phyloP scores from a whole-genome alignment of 2,888 invertebrate genomes.

The Trimorus sp. region DNA sequence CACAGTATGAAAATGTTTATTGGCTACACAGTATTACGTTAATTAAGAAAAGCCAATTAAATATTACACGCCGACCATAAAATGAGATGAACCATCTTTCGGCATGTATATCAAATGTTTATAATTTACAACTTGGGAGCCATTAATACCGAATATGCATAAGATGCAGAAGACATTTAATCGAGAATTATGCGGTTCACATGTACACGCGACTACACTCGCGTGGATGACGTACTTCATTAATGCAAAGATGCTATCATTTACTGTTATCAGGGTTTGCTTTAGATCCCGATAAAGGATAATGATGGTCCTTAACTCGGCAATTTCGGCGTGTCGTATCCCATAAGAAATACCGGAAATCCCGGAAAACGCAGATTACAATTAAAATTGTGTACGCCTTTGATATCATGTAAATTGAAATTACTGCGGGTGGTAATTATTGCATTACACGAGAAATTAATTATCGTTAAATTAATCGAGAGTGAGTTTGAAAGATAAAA shows the following conservation, averaged over 20 bases:
- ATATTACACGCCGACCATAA: background rate
- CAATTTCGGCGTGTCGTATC: slow-evolving; percentile 3
- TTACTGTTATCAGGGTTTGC: slow-evolving; percentile 19
- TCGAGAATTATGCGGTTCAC: slow-evolving; percentile 14
- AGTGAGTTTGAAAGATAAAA: too few relatives aligned
- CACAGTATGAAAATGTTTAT: too few relatives aligned
- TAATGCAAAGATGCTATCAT: slow-evolving; percentile 27
- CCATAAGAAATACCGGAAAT: slow-evolving; percentile 19
- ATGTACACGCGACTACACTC: background rate
- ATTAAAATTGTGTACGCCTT: slow-evolving; percentile 4
- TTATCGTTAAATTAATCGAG: too few relatives aligned
- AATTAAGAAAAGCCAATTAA: too few relatives aligned
- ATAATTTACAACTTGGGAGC: background rate
- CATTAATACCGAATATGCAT: slow-evolving; percentile 14
- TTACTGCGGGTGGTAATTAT: background rate
- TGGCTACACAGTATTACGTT: too few relatives aligned
- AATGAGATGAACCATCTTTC: background rate
- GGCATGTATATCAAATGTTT: background rate
- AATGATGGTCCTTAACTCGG: slow-evolving; percentile 12
- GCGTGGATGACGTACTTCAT: slow-evolving; percentile 25
- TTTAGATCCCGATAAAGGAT: slow-evolving; percentile 27
- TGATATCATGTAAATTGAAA: slow-evolving; percentile 1
- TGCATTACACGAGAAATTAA: too few relatives aligned
- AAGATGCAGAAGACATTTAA: slow-evolving; percentile 5
- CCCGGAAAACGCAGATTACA: background rate